These are phyloP conservation scores for Antechinus stuartii DNA, from an alignment of 2,113 vertebrate species.

Conservation along the genomic window DNA sequence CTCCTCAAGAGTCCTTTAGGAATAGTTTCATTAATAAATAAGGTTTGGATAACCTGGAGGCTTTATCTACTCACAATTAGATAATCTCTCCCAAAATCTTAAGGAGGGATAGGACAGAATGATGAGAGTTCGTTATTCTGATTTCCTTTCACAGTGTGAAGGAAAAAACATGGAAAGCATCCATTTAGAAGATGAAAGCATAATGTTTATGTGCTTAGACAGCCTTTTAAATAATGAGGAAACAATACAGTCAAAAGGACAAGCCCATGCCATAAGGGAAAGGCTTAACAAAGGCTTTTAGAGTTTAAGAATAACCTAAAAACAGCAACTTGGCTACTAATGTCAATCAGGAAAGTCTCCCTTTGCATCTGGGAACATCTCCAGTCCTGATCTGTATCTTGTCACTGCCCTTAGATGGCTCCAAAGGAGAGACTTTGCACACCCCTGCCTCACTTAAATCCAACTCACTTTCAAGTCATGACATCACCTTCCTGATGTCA, in stretches of 20 bases:
- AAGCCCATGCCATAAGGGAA: background rate
- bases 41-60: background rate
- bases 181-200: slow-evolving; percentile 5
- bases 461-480: too few species aligned
- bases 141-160: slow-evolving; percentile 26
- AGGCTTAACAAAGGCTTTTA: background rate
- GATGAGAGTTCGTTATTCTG: background rate
- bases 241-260: background rate
- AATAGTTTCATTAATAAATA: background rate
- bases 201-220: background rate
- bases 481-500: background rate
- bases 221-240: background rate
- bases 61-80: slow-evolving; percentile 17
- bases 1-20: background rate
- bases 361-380: too few species aligned
- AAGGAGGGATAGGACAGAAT: background rate
- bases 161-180: background rate
- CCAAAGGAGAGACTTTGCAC: too few species aligned
- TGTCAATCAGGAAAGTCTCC: background rate
- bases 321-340: background rate
- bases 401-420: too few species aligned
- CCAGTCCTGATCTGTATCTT: too few species aligned
- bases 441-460: too few species aligned
- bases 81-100: slow-evolving; percentile 29
- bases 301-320: background rate